Percentiles rank a stretch among this genome's conserved stretches.
Evolutionary conservation across 2,113 vertebrate species (phyloP).

Genomic region (Entosphenus tridentatus): DNA sequence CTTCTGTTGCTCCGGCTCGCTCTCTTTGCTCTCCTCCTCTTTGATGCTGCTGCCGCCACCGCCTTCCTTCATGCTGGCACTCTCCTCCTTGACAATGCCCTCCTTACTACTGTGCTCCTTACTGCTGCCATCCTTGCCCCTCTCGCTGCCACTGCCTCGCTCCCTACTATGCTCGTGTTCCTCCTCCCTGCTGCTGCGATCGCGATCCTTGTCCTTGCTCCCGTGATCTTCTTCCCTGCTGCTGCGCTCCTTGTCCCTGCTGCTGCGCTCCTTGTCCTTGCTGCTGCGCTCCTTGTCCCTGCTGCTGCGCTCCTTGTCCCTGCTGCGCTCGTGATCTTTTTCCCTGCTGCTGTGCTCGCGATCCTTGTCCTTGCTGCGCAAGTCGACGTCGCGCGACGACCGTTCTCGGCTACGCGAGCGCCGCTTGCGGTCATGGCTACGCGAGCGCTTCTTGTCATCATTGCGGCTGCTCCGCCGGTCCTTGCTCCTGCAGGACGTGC

Average conservation of each 20-base stretch:
- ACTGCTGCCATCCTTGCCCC: too few relatives aligned
- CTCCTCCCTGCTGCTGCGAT: neutral
- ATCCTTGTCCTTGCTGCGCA: neutral
- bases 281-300: neutral
- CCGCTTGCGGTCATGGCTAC: conserved; percentile 1
- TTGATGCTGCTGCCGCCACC: too few relatives aligned
- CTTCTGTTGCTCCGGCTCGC: too few relatives aligned
- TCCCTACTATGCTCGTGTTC: too few relatives aligned
- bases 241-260: neutral
- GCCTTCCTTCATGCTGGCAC: too few relatives aligned
- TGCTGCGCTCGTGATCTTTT: neutral
- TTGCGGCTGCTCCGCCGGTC: conserved; percentile 1
- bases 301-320: neutral
- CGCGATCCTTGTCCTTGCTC: neutral
- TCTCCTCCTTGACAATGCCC: too few relatives aligned
- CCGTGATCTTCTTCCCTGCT: neutral
- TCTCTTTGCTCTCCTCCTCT: too few relatives aligned
- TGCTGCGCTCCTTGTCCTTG: neutral
- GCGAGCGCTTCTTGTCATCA: neutral
- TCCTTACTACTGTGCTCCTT: too few relatives aligned
- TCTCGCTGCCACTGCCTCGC: too few relatives aligned
- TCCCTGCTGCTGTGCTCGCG: neutral
- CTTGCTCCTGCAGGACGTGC: conserved; percentile 1
- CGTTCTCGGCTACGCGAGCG: neutral
- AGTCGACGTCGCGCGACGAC: neutral